phyloP scores from a whole-genome alignment of 2,113 vertebrate species.

The Propithecus coquereli region DNA sequence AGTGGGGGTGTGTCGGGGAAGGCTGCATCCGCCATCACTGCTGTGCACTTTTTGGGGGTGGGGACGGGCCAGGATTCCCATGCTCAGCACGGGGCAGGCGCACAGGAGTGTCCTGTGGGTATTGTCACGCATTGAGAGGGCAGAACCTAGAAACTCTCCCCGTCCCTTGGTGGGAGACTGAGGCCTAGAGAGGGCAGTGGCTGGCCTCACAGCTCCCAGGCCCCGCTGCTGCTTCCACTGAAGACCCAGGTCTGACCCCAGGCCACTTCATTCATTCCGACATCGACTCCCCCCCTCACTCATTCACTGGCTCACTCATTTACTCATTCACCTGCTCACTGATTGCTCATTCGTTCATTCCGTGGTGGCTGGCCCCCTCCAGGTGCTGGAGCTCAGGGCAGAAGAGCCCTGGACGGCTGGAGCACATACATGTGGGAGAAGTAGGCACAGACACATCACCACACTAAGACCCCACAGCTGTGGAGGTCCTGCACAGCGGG shows the following conservation, averaged over 20 bases:
- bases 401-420: background rate
- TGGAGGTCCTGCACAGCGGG: fast-evolving
- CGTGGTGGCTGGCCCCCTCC: background rate
- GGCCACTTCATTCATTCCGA: background rate
- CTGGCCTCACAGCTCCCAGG: background rate
- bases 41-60: too few species aligned
- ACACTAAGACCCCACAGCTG: background rate
- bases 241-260: background rate
- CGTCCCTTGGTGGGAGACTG: background rate
- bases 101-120: fast-evolving
- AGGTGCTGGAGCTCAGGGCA: background rate
- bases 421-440: fast-evolving
- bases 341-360: too few species aligned
- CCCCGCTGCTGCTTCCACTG: background rate
- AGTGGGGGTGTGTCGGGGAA: fast-evolving
- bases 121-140: fast-evolving
- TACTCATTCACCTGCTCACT: fast-evolving
- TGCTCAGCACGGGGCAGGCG: fast-evolving
- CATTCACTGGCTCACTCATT: fast-evolving
- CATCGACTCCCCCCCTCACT: background rate
- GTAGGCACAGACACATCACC: fast-evolving
- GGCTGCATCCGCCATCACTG: background rate
- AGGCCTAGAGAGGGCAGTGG: fast-evolving
- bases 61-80: background rate
- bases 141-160: background rate